A percentile compares a stretch with the other conserved stretches of the same genome.
These are phyloP conservation scores for Pteronotus mesoamericanus DNA, from an alignment of 2,797 vertebrate species.

Conservation along the genomic window DNA sequence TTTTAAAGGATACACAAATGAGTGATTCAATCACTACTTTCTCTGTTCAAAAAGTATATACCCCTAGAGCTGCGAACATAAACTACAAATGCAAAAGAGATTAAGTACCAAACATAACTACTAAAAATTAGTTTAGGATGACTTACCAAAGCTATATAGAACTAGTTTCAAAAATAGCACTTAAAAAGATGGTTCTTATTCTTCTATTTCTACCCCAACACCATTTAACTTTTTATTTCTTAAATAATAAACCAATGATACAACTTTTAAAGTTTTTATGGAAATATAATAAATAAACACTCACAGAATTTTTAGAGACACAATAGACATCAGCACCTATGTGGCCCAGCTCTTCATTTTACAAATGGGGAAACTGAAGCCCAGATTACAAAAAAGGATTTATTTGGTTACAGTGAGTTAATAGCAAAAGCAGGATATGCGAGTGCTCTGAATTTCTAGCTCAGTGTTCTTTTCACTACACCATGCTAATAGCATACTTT, in stretches of 20 bases:
- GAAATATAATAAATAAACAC: constrained; percentile 1
- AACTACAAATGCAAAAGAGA: constrained; percentile 49
- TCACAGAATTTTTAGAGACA: constrained; percentile 28
- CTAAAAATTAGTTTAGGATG: constrained; percentile 36
- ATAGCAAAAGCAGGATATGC: constrained; percentile 14
- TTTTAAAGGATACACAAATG: constrained; percentile 34
- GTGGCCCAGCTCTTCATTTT: constrained; percentile 18
- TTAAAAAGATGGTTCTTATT: not conserved
- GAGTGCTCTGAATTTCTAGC: constrained; percentile 42
- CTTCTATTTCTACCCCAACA: not conserved
- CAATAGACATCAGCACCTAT: constrained; percentile 22
- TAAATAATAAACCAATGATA: constrained; percentile 32
- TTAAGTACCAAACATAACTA: constrained; percentile 3
- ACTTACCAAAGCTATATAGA: not conserved
- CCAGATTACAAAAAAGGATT: constrained; percentile 32
- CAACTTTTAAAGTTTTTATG: not conserved
- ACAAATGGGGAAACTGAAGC: constrained; percentile 16
- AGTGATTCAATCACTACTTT: constrained; percentile 5
- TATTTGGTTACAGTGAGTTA: not conserved
- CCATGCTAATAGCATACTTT: not conserved
- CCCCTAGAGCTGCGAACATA: not conserved
- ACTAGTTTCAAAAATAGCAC: constrained; percentile 11
- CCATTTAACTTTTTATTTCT: constrained; percentile 42
- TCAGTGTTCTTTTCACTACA: constrained; percentile 10
- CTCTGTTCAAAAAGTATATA: constrained; percentile 16